A percentile compares a stretch with the other conserved stretches of the same genome.
Evolutionary conservation across 2,113 vertebrate genomes (phyloP).

Genomic region (Podocnemis expansa): DNA sequence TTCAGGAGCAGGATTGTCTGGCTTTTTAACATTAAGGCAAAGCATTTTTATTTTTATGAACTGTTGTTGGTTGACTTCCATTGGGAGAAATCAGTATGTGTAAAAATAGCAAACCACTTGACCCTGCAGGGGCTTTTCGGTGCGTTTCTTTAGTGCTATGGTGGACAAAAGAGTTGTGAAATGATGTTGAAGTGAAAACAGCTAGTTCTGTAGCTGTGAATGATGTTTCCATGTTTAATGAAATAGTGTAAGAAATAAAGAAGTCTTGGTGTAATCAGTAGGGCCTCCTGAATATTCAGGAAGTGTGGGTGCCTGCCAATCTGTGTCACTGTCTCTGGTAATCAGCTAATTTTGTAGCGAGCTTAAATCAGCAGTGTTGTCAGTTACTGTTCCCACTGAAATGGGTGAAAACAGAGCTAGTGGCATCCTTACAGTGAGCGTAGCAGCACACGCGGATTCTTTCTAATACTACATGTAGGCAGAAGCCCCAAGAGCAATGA

Average conservation of each 20-base stretch:
- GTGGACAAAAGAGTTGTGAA: not conserved
- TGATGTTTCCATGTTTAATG: not conserved
- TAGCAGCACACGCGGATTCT: not conserved
- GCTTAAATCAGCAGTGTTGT: not conserved
- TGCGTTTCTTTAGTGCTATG: not conserved
- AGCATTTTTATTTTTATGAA: not conserved
- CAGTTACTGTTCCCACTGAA: not conserved
- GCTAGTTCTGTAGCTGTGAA: not conserved
- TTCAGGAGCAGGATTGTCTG: too few relatives aligned
- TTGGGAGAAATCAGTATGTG: not conserved
- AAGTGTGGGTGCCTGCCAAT: slow-evolving; percentile 9
- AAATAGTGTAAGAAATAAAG: slow-evolving; percentile 20
- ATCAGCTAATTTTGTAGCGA: slow-evolving; percentile 7
- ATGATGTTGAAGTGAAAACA: too few relatives aligned
- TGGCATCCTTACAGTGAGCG: not conserved
- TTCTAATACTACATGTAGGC: not conserved
- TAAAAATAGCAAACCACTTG: not conserved
- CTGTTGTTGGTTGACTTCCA: not conserved
- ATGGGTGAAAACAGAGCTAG: not conserved
- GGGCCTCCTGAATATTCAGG: slow-evolving; percentile 23
- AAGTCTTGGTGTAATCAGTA: not conserved
- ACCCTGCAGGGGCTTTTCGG: not conserved
- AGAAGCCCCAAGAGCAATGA: not conserved
- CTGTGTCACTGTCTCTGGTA: slow-evolving; percentile 15
- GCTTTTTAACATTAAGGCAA: not conserved